Evolutionary conservation across 64 coral and sea anemone genomes (phyloP).

Genomic region (Actinia tenebrosa): DNA sequence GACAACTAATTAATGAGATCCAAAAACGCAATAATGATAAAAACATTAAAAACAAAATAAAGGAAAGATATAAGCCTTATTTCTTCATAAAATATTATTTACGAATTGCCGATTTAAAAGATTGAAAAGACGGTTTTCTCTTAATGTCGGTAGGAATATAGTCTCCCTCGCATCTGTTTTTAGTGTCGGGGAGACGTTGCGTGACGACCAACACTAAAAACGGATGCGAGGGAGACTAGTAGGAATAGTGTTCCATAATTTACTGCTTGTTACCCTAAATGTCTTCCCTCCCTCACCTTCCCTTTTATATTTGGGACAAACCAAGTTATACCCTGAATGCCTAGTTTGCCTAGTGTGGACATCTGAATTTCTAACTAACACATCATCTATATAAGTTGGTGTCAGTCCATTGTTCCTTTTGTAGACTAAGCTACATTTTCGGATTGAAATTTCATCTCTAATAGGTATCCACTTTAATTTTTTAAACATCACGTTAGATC

Average conservation of each 20-base stretch:
- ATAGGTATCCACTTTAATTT: conserved; percentile 44
- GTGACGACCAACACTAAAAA: no score
- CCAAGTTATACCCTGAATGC: conserved; percentile 23
- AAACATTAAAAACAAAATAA: no score
- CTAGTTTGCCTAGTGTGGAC: neutral
- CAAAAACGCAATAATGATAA: no score
- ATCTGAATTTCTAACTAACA: conserved; percentile 18
- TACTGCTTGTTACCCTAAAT: neutral
- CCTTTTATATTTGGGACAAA: conserved; percentile 18
- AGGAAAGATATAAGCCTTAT: neutral
- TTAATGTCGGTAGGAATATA: no score
- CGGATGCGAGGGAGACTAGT: no score
- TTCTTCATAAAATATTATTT: no score
- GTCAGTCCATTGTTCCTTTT: conserved; percentile 36
- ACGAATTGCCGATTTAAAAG: neutral
- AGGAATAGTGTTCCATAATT: no score
- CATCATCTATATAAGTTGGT: conserved; percentile 16
- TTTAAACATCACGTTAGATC: conserved; percentile 40
- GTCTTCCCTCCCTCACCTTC: conserved; percentile 29
- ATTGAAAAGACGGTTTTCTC: no score
- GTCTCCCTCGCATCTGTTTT: no score
- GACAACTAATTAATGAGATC: no score
- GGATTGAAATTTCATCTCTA: conserved; percentile 37
- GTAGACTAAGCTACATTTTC: conserved; percentile 43
- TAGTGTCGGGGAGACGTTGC: no score